phyloP scores from a whole-genome alignment of 64 coral and sea anemone genomes.

The Astreopora myriophthalma region DNA sequence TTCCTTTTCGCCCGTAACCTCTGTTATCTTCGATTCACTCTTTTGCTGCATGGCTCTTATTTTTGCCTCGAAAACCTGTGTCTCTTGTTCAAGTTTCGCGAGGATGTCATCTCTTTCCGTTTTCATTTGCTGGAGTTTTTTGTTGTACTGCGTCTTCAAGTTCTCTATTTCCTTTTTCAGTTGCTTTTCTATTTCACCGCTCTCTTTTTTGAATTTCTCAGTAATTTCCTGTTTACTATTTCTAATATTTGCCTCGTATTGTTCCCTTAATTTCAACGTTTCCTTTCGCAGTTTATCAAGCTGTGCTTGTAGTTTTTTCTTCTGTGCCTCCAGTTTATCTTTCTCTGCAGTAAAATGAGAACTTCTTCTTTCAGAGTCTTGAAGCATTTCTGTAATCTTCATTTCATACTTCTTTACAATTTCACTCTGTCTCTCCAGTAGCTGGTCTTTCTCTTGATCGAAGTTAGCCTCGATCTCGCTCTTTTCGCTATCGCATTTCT shows the following conservation, averaged over 20 bases:
- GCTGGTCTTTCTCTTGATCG: conserved; percentile 55
- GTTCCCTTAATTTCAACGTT: conserved; percentile 14
- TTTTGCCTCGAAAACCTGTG: conserved; percentile 5
- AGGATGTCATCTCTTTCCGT: conserved; percentile 16
- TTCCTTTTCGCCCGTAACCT: conserved; percentile 23
- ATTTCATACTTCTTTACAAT: conserved; percentile 53
- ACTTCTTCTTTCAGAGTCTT: conserved; percentile 40
- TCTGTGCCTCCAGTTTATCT: conserved; percentile 24
- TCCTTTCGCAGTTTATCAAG: conserved; percentile 36
- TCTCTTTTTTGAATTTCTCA: conserved; percentile 43
- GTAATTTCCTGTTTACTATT: conserved; percentile 24
- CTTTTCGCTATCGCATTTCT: conserved; percentile 25
- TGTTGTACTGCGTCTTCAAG: background rate
- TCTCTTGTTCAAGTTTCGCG: conserved; percentile 4
- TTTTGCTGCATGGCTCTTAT: conserved; percentile 23
- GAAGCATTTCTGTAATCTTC: conserved; percentile 23
- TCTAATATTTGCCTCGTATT: conserved; percentile 31
- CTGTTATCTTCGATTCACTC: background rate
- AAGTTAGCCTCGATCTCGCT: conserved; percentile 19
- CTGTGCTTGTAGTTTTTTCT: conserved; percentile 35
- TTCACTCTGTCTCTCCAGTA: conserved; percentile 38
- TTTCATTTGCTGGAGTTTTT: conserved; percentile 18
- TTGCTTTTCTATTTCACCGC: background rate
- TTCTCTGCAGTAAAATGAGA: conserved; percentile 10
- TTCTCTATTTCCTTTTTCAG: conserved; percentile 17